Base-by-base conservation (phyloP, 2,888 invertebrate genomes). In the Trissoscelio sp. region DNA sequence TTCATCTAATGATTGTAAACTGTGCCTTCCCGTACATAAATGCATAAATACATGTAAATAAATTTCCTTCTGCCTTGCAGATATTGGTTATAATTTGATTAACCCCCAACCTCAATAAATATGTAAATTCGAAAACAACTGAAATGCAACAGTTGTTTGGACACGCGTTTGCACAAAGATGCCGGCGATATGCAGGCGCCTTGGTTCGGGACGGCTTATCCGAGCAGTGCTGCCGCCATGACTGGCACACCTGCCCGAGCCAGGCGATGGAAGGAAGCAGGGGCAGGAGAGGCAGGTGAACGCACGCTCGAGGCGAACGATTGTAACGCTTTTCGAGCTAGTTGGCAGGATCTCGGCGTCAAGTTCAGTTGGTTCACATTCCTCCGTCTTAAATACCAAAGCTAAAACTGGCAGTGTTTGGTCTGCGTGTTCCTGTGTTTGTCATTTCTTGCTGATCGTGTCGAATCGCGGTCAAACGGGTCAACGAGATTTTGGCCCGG, bases 281-380 rank as follows among this genome's bases (percentile, higher is more conserved):
- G 79, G 72, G 77, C 69, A 77, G 42, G 70, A 70, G 72, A 72
- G 72, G 72, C 72, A 72, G 79, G 79, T 79, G 79, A 72, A 72
- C 72, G 79, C 70, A 78, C 78, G 78, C 79, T 73, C 73, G 79
- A 79, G 66, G 72, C 73, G 46, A 78, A 55, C 78, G 78, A 79
- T 72, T 73, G 73, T 79, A 79, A 79, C 79, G 79, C 67, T 73
- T 72, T 79, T 79, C 64, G 73, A 79, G 72, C 79, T 79, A 66
- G 79, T 79, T 79, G 79, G 66, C 79, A 66, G 62, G 72, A 72
- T 64, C 72, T 67, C 77, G 51, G 77, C 77, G 53, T 77, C 77
- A 77, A 69, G 77, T 77, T 77, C 77, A 62, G 53, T 77, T 34
- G 53, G 62, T 69, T 44, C 20, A 78, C 62, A 78, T 78, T 78